These are phyloP conservation scores for Malurus leucopterus DNA, from an alignment of 2,797 vertebrate species.

Conservation along the genomic window DNA sequence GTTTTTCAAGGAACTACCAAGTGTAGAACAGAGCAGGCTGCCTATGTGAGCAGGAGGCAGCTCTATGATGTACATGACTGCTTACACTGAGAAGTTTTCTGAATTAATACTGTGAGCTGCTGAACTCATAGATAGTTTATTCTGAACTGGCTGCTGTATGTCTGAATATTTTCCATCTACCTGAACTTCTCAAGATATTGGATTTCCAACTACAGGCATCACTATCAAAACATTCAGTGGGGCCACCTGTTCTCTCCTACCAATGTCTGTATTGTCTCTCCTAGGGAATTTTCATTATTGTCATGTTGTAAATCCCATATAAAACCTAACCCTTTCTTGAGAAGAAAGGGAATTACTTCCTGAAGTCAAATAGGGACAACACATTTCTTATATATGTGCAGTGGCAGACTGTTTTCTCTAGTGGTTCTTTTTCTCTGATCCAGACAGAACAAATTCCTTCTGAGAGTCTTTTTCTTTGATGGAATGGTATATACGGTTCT, in stretches of 20 bases:
- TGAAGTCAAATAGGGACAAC: background rate
- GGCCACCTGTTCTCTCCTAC: background rate
- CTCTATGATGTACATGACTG: background rate
- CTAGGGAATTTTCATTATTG: background rate
- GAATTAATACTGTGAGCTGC: background rate
- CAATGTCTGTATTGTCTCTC: background rate
- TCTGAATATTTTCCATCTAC: background rate
- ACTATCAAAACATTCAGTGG: background rate
- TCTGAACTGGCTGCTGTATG: background rate
- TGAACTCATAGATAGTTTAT: background rate
- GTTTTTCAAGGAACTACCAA: background rate
- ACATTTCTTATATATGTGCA: background rate
- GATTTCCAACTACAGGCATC: background rate
- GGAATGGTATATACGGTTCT: background rate
- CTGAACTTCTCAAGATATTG: background rate
- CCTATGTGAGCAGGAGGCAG: background rate
- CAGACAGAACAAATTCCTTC: background rate
- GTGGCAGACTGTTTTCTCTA: background rate
- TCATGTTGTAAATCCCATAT: background rate
- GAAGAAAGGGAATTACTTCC: background rate
- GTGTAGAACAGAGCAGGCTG: background rate
- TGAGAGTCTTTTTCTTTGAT: background rate
- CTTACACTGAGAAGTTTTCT: background rate
- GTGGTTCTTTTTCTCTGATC: background rate
- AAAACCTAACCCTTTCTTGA: background rate